phyloP scores from a whole-genome alignment of 2,888 invertebrate species.

The Tubulanus polymorphus region DNA sequence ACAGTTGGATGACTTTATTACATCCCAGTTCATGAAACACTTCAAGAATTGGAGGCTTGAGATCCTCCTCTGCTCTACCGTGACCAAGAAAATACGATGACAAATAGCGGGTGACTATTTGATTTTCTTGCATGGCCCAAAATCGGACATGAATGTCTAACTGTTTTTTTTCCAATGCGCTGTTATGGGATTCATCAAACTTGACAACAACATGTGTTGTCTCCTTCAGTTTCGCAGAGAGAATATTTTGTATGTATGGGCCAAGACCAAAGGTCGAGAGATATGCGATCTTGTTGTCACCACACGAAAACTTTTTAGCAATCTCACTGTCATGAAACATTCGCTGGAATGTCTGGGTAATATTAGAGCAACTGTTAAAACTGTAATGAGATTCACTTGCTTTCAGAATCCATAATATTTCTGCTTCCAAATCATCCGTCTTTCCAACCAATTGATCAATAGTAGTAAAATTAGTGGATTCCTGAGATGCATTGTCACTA shows the following conservation, averaged over 20 bases:
- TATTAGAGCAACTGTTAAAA: conserved; percentile 4
- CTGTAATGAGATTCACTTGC: conserved; percentile 8
- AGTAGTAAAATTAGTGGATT: too few relatives aligned
- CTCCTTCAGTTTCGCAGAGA: background rate
- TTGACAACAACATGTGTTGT: background rate
- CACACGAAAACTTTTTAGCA: conserved; percentile 9
- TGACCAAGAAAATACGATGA: conserved; percentile 1
- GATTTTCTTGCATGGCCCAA: background rate
- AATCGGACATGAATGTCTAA: background rate
- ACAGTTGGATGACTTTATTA: background rate
- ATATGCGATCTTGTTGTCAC: conserved; percentile 9
- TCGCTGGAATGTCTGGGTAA: conserved; percentile 9
- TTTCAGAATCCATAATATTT: conserved; percentile 17
- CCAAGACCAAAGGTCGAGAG: conserved; percentile 6
- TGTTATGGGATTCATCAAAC: conserved; percentile 4
- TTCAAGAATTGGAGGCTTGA: background rate
- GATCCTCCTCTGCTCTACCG: background rate
- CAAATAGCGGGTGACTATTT: background rate
- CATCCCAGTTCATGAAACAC: background rate
- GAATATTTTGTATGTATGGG: background rate
- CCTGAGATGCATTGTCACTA: too few relatives aligned
- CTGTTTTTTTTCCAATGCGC: background rate
- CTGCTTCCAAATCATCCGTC: conserved; percentile 8
- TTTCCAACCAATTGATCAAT: background rate
- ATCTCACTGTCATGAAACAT: conserved; percentile 17